These are phyloP conservation scores for Apteryx owenii DNA, from an alignment of 2,113 vertebrate species.

Conservation along the genomic window DNA sequence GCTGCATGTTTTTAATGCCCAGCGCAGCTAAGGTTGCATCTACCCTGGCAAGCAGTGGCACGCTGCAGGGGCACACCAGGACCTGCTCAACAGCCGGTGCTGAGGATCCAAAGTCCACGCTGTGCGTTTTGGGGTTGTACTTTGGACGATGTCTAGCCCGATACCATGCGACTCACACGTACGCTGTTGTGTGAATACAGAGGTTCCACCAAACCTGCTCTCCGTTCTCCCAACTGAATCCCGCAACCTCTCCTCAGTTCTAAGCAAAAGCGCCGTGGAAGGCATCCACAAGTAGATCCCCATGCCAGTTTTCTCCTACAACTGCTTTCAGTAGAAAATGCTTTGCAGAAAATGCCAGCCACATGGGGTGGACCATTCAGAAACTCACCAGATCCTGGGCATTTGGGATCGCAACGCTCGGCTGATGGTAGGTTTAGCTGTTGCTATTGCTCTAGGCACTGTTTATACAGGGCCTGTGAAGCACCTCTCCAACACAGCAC, in stretches of 20 bases:
- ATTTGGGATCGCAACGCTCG: rapidly evolving
- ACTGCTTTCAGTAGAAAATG: not conserved
- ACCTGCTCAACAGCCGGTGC: not conserved
- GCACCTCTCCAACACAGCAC: not conserved
- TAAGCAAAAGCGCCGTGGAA: not conserved
- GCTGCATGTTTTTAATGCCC: not conserved
- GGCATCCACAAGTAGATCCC: not conserved
- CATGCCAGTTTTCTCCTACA: not conserved
- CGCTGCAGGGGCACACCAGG: not conserved
- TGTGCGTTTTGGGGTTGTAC: not conserved
- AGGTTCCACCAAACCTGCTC: not conserved
- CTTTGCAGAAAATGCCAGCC: not conserved
- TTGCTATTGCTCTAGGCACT: not conserved
- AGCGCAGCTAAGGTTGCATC: too few species aligned
- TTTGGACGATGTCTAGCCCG: too few species aligned
- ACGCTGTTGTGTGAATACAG: not conserved
- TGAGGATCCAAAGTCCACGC: not conserved
- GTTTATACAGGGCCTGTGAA: rapidly evolving
- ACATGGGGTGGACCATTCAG: too few species aligned
- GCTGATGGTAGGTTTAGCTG: not conserved
- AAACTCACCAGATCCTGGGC: not conserved
- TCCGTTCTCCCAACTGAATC: not conserved
- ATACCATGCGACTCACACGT: too few species aligned
- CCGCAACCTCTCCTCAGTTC: not conserved
- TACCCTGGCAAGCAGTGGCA: too few species aligned